Evolutionary conservation across 2,113 vertebrate species (phyloP).

Genomic region (Lasiurus cinereus): DNA sequence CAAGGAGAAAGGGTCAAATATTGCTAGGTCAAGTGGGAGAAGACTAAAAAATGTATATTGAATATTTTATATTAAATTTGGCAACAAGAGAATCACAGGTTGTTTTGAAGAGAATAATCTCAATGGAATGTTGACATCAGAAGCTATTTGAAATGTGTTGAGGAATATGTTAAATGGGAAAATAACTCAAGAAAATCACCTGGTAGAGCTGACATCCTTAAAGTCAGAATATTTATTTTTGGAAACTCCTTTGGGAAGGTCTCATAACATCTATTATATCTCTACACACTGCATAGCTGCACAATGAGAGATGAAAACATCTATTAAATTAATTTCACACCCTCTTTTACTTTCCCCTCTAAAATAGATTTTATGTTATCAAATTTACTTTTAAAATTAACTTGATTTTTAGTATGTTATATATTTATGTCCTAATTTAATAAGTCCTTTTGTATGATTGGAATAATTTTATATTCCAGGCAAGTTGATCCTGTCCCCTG

Average conservation of each 20-base stretch:
- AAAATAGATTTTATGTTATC: slow-evolving; percentile 7
- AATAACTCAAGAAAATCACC: slow-evolving; percentile 67
- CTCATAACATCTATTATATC: not conserved
- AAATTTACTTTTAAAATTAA: slow-evolving; percentile 20
- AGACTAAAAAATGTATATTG: not conserved
- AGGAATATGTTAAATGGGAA: slow-evolving; percentile 30
- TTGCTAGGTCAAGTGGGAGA: not conserved
- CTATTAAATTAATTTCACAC: not conserved
- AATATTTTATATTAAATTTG: not conserved
- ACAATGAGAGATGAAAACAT: slow-evolving; percentile 14
- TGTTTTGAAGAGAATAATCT: slow-evolving; percentile 14
- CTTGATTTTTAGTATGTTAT: not conserved
- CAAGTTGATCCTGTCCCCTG: not conserved
- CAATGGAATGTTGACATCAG: not conserved
- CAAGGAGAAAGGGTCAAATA: not conserved
- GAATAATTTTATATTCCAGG: not conserved
- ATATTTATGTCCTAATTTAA: not conserved
- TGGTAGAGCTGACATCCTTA: not conserved
- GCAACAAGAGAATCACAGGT: not conserved
- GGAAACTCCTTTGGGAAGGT: slow-evolving; percentile 32
- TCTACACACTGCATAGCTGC: not conserved
- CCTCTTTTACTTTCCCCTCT: not conserved
- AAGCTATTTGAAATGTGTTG: slow-evolving; percentile 51
- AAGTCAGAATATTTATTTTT: slow-evolving; percentile 27
- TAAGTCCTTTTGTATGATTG: not conserved